Evolutionary conservation across 2,888 invertebrate species (phyloP), one percentile per base, ranked within the genome.

Genomic region (Sialis fuliginosa): DNA sequence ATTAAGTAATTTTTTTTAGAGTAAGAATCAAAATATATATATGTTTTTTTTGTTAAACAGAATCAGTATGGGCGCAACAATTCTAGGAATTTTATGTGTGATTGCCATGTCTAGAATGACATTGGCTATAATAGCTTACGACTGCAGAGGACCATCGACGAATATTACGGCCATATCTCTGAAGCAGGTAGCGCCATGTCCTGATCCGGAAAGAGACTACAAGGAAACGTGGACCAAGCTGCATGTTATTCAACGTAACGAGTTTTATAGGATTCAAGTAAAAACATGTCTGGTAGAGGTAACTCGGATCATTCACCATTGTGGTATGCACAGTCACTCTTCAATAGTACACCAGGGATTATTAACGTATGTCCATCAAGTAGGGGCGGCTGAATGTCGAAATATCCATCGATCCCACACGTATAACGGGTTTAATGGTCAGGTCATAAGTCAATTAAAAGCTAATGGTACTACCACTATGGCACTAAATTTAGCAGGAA

Each of bases 311-410:
- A 48, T 33, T 5, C 42, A 51, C 40, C 51, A 49, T 34, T 48
- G 49, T 9, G 51, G 49, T 49, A 22, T 22, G 22, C 22, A 22
- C 22, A 22, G 22, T 22, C 49, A 52, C 35, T 49, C 50, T 31
- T 51, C 51, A 6, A 39, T 49, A 4, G 52, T 51, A 12, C 33
- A 48, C 4, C 51, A 51, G 44, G 51, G 50, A 44, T 34, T 51
- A 13, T 34, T 34, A 9, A 51, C 42, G 34, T 50, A 46, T 44
- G 37, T 51, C 6, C 41, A 47, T 35, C 35, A 35, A 30, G 39
- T 52, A 22, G 52, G 52, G 6, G 49, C 46, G 3, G 39, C 46
- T 44, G 51, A 49, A 30, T 52, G 49, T 39, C 5, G 44, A 5
- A 10, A 33, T 13, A 48, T 51, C 6, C 51, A 52, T 13, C 45